Base-by-base conservation (phyloP, 2,888 invertebrate species). In the Cheilosia variabilis region DNA sequence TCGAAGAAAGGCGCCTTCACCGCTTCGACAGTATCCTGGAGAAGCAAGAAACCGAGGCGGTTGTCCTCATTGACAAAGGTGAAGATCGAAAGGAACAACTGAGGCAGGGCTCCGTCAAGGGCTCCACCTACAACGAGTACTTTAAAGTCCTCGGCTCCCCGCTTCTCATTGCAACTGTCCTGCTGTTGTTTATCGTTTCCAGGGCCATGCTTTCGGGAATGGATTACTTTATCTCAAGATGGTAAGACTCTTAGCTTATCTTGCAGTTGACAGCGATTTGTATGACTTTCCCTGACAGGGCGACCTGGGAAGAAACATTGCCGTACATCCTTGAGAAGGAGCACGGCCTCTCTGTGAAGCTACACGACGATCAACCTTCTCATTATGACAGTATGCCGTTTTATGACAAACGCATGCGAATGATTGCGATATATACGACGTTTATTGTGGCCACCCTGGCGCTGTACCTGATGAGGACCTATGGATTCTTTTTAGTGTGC, bases 161-260 rank as follows among this genome's bases (percentile, higher is more conserved):
- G 0, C 89, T 90, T 17, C 45, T 90, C 1, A 83, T 92, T n/a
- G 62, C 87, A 0, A 24, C 90, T 2, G 89, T 92, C 24, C 92
- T 93, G 83, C 2, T 93, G 0, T 90, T 94, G 0, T 93, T 95
- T 52, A 13, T 95, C 0, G 60, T 95, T 4, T 93, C 95, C 0
- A 96, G 96, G 89, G 90, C 92, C 0, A 91, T 94, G 15, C 95
- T 95, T 0, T 95, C 95, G n/a, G 94, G 94, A 0, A 93, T 94
- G 0, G 97, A 97, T 89, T 96, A 94, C 88, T 97, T 96, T 93
- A 93, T 96, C 0, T 95, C 96, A 87, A 94, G 94, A 89, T 96
- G 96, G 96, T 95, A 91, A 89, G 45, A 15, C 24, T 22, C 13
- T 13, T 15, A 24, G 9, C 5, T 24, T 5, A 15, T 1, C 24